Percentiles rank a stretch among this genome's conserved stretches.
Conservation (phyloP, 2,797 vertebrate genomes). For the Anguilla marmorata region DNA sequence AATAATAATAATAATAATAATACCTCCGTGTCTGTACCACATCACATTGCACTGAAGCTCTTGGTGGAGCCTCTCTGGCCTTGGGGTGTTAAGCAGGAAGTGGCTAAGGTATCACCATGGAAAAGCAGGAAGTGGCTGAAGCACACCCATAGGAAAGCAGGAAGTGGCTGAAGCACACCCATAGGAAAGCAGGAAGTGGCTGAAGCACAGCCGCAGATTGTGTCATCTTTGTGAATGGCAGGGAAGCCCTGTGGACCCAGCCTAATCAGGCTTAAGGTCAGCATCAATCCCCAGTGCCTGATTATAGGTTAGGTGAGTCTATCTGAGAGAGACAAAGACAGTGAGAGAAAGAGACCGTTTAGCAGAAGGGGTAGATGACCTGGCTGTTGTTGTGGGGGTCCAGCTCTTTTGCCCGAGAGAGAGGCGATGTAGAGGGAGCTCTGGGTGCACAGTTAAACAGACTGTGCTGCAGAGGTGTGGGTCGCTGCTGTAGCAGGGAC, state of each 20-base stretch:
- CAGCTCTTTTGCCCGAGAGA: background rate
- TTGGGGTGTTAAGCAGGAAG: too few relatives aligned
- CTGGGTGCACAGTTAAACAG: background rate
- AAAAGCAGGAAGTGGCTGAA: too few relatives aligned
- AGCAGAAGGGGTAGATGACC: too few relatives aligned
- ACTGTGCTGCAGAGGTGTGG: too few relatives aligned
- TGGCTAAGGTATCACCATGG: too few relatives aligned
- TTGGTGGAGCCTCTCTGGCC: too few relatives aligned
- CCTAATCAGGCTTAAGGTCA: conserved; percentile 29
- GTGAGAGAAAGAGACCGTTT: too few relatives aligned
- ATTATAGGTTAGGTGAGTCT: background rate
- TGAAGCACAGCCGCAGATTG: background rate
- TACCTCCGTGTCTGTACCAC: too few relatives aligned
- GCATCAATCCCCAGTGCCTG: background rate
- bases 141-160: too few relatives aligned
- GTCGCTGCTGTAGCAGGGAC: background rate
- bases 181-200: background rate
- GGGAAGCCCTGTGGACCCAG: background rate
- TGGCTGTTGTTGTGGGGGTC: too few relatives aligned
- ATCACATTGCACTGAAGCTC: too few relatives aligned
- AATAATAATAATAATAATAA: too few relatives aligned
- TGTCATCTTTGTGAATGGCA: background rate
- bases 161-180: background rate
- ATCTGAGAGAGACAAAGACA: background rate
- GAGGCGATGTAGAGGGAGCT: background rate